Evolutionary conservation across 2,797 vertebrate genomes (phyloP), one percentile per base, ranked within the genome.

Genomic region (Cephalopachus bancanus): DNA sequence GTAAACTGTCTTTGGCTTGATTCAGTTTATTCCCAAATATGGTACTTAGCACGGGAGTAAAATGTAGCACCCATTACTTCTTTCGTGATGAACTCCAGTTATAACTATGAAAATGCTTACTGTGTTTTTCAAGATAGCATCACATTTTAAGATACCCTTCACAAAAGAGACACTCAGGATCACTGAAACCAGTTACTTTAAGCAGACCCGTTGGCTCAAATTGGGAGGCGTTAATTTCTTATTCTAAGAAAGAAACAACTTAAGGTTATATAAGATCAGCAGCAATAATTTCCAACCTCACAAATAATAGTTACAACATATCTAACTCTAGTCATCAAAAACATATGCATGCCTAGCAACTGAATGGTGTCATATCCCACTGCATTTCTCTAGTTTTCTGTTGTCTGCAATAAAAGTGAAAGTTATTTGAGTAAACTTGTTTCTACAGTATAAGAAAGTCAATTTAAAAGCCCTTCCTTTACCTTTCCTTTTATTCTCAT

Each of bases 261-360:
- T 53, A 87, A 93, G 10, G 26, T 67, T 89, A 86, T 37, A 85
- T 9, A 91, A 97, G 92, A 84, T 20, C 71, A 90, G 57, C 14
- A 95, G 51, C 60, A 93, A 91, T 24, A 92, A 92, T 59, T 91
- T 95, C 51, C 72, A 89, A 78, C 92, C 24, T 83, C 59, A 92
- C 8, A 93, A 89, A 65, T 90, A 86, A 87, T 30, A 65, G 20
- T 87, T 92, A 93, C 53, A 94, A 92, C 14, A 67, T 69, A 91
- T 88, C 28, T 95, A 76, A 90, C n/a, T 95, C 57, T 33, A 85
- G 87, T 51, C 69, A 95, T 71, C 87, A 93, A 95, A 93, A 96
- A 87, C n/a, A 37, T 71, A 14, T 81, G 64, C 49, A 88, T 37
- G 22, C 51, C 60, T 90, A 92, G 11, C 88, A 95, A 90, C 24